Conservation (phyloP, 2,888 invertebrate species). For the Mechanitis mazaeus region DNA sequence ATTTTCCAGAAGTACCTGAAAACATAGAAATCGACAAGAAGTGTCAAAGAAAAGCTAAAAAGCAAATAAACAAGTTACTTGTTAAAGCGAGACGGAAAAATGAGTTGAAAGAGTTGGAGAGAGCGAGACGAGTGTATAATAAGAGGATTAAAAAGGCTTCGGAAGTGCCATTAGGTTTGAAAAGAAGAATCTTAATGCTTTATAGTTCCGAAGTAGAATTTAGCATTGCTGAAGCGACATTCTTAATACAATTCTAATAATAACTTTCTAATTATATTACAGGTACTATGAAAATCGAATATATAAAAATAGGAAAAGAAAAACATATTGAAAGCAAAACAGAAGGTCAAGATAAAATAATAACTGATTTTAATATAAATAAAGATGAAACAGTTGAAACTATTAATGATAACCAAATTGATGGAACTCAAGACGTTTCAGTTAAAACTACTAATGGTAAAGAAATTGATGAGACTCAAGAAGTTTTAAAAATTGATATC, state of each 20-base stretch:
- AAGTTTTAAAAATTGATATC: constrained; percentile 21
- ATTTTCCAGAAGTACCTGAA: not conserved
- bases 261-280: too few species aligned
- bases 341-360: too few species aligned
- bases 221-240: too few species aligned
- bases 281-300: too few species aligned
- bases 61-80: constrained; percentile 25
- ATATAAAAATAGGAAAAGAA: too few species aligned
- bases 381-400: not conserved
- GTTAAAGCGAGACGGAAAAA: constrained; percentile 27
- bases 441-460: constrained; percentile 25
- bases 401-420: constrained; percentile 28
- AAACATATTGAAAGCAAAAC: too few species aligned
- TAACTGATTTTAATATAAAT: too few species aligned
- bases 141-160: constrained; percentile 32
- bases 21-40: not conserved
- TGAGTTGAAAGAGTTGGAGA: constrained; percentile 35
- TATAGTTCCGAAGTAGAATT: too few species aligned
- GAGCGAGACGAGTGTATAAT: constrained; percentile 41
- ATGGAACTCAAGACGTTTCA: constrained; percentile 15
- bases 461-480: constrained; percentile 27
- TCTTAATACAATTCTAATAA: too few species aligned
- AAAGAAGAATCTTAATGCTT: too few species aligned
- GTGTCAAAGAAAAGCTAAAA: constrained; percentile 18
- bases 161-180: not conserved